A percentile compares a stretch with the other conserved stretches of the same genome.
Conservation (phyloP, 2,113 vertebrate genomes). For the Proteles cristata region DNA sequence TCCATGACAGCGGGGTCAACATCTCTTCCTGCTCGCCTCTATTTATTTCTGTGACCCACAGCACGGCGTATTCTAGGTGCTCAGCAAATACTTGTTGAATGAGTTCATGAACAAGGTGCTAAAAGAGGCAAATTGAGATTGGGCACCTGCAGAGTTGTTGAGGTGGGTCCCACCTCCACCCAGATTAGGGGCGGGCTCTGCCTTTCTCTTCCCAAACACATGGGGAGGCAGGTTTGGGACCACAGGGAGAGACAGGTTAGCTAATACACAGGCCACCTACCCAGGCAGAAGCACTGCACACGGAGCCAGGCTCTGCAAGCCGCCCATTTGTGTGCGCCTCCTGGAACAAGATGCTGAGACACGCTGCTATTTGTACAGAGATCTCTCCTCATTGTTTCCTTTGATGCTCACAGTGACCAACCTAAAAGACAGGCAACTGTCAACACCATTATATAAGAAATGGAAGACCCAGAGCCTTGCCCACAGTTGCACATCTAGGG, state of each 20-base stretch:
- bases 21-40: neutral
- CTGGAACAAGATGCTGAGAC: neutral
- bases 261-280: neutral
- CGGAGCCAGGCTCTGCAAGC: fast-evolving
- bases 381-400: neutral
- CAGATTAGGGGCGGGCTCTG: neutral
- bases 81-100: neutral
- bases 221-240: no score
- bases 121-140: neutral
- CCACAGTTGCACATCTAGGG: neutral
- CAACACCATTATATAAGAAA: neutral
- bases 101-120: neutral
- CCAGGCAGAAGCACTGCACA: neutral
- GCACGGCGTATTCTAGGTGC: neutral
- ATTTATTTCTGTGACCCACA: neutral
- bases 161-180: neutral
- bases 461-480: neutral
- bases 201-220: neutral
- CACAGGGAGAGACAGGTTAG: neutral
- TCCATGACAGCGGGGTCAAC: neutral
- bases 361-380: neutral
- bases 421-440: neutral
- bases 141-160: neutral
- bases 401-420: neutral
- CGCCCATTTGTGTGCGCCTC: neutral